Percentiles rank a stretch among this genome's conserved stretches.
Evolutionary conservation across 1,140 invertebrate species (phyloP).

Genomic region (Tetramorium parvispinum): DNA sequence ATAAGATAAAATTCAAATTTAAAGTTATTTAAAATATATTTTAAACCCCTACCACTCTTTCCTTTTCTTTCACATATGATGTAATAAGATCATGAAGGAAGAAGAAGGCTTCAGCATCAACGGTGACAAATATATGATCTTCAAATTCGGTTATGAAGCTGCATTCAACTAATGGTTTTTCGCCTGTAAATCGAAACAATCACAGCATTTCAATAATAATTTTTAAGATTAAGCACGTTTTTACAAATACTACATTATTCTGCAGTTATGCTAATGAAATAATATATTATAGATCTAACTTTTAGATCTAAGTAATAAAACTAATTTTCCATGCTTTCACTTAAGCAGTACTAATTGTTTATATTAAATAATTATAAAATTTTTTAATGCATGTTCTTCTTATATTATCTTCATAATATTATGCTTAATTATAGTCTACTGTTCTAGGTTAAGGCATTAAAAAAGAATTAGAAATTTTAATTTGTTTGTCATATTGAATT

Average conservation of each 20-base stretch:
- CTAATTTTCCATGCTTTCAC: conserved; percentile 9
- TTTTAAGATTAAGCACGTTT: not conserved
- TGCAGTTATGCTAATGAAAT: not conserved
- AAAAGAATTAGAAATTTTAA: not conserved
- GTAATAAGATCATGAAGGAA: conserved; percentile 98
- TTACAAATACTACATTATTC: not conserved
- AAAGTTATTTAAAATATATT: not conserved
- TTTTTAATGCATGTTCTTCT: not conserved
- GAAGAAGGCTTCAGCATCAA: conserved; percentile 98
- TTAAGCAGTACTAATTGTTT: not conserved
- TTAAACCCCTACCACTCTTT: conserved; percentile 89
- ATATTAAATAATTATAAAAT: conserved; percentile 21
- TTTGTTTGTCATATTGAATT: not conserved
- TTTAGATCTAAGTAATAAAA: not conserved
- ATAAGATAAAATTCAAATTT: conserved; percentile 2
- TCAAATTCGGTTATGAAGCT: conserved; percentile 99
- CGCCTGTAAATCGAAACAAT: conserved; percentile 86
- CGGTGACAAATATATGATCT: conserved; percentile 98
- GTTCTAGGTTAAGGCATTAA: not conserved
- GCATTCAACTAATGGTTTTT: conserved; percentile 96
- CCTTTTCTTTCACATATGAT: conserved; percentile 97
- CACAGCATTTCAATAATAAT: not conserved
- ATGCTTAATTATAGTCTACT: not conserved
- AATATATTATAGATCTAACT: not conserved
- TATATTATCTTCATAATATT: not conserved